A percentile compares a stretch with the other conserved stretches of the same genome.
phyloP scores from a whole-genome alignment of 2,888 invertebrate genomes.

The Melanophora roralis region DNA sequence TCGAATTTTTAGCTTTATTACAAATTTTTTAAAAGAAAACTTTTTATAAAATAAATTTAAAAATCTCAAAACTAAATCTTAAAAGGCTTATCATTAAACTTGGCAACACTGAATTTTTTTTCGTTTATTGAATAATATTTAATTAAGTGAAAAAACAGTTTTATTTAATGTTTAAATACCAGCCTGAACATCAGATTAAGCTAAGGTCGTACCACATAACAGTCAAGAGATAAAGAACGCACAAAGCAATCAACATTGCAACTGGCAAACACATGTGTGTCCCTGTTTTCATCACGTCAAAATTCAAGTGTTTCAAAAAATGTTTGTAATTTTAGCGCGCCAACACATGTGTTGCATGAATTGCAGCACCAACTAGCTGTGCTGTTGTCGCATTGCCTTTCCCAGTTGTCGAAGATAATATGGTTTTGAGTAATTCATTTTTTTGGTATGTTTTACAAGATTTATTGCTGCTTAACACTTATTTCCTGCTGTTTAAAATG shows the following conservation, averaged over 20 bases:
- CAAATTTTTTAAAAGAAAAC: too few species aligned
- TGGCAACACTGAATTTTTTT: constrained; percentile 1
- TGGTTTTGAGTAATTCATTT: neutral
- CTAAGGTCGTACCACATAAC: neutral
- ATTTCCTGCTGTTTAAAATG: constrained; percentile 61
- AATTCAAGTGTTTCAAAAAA: constrained; percentile 46
- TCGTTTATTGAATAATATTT: constrained; percentile 21
- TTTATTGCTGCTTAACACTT: constrained; percentile 59
- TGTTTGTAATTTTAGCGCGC: constrained; percentile 35
- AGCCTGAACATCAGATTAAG: neutral
- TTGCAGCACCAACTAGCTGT: neutral
- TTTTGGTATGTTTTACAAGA: constrained; percentile 47
- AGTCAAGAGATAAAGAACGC: too few species aligned
- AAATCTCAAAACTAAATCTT: too few species aligned
- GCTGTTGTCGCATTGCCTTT: constrained; percentile 13
- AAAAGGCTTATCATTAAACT: too few species aligned
- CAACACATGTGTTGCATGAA: constrained; percentile 48
- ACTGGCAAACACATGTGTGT: constrained; percentile 37
- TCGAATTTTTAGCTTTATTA: too few species aligned
- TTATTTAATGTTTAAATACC: constrained; percentile 25
- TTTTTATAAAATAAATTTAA: too few species aligned
- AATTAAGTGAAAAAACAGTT: constrained; percentile 50
- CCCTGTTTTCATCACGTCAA: constrained; percentile 48
- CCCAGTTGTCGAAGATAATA: constrained; percentile 23
- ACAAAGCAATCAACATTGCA: constrained; percentile 17